Base-by-base conservation (phyloP, 1,140 invertebrate species). In the Zophobas morio region DNA sequence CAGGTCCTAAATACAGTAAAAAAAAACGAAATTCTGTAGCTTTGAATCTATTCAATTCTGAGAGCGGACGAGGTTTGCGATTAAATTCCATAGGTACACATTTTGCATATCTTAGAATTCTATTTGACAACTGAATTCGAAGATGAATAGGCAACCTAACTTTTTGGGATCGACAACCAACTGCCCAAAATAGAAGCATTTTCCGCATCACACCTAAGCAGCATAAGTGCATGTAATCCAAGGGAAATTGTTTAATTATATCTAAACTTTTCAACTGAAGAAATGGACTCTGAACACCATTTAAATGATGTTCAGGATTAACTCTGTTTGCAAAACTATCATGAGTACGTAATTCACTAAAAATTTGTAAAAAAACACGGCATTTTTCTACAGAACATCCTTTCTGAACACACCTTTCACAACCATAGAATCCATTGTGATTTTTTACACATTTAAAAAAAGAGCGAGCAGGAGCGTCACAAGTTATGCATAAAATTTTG, bases 1-100 rank as follows among this genome's bases (percentile, higher is more conserved):
- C 77, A 51, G 85, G 83, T 2, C 87, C 87, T 33, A 81, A 83
- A 77, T 88, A 88, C 6, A 88, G 71, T 6, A 87, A 56, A 81
- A 88, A 88, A n/a, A 82, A 80, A 49, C 87, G 75, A 66, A 83
- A 85, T 76, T 85, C 83, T 0, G 77, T 86, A 33, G 84, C 84
- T 79, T 86, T 86, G 81, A 81, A 86, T 70, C 51, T 1, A 39
- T 20, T 2, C 37, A 81, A 47, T 47, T 56, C 47, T 36, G 42
- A 36, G 6, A 79, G 51, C 46, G 63, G 6, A 32, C 78, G n/a
- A 32, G 4, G 34, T 63, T 74, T 76, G 66, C 78, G 57, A 33
- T 75, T 53, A 34, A 81, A 72, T 6, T 81, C 80, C 6, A 63
- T 33, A 20, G 80, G 79, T 46, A 76, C 20, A 20, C 20, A 20